Base-by-base conservation (phyloP, 2,888 invertebrate species). In the Tipula confusa region DNA sequence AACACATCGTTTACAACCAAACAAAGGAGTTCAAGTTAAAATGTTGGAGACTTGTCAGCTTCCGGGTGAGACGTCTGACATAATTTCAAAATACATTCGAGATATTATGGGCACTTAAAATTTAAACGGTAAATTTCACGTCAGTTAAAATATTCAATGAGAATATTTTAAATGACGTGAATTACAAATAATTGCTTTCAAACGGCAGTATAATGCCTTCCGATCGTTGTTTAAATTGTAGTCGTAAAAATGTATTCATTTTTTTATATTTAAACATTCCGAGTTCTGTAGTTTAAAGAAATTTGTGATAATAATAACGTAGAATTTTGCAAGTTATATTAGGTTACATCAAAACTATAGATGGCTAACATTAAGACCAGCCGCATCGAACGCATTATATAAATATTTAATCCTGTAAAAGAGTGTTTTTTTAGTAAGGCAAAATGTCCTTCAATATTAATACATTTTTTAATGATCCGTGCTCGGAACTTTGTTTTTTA, bases 1-100 rank as follows among this genome's bases (percentile, higher is more conserved):
- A n/a, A n/a, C n/a, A n/a, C n/a, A n/a, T n/a, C n/a, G n/a, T n/a
- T n/a, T n/a, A n/a, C n/a, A n/a, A 82, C 85, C 85, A 15, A 79
- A 83, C 31, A 43, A 85, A 79, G 85, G 84, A 33, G 38, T 85
- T 38, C 81, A 83, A 24, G 81, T 85, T 48, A 84, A 84, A 84
- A 84, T 84, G 82, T 84, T 84, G 36, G 84, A 84, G 36, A 83
- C 83, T 13, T 31, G 84, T 24, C 82, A 84, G 15, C 84, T 85
- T 7, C 83, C 84, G 48, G 85, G 84, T 43, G 84, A 85, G 84
- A 79, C 84, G 18, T 84, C 85, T 43, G 85, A 85, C 48, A 85
- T 85, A 82, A 83, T 85, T 24, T 82, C 48, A 43, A 83, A 84
- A 28, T 83, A 83, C 24, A 79, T 79, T 79, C 79, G 79, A 79